Base-by-base conservation (phyloP, 2,113 vertebrate genomes). In the Rhea americana region DNA sequence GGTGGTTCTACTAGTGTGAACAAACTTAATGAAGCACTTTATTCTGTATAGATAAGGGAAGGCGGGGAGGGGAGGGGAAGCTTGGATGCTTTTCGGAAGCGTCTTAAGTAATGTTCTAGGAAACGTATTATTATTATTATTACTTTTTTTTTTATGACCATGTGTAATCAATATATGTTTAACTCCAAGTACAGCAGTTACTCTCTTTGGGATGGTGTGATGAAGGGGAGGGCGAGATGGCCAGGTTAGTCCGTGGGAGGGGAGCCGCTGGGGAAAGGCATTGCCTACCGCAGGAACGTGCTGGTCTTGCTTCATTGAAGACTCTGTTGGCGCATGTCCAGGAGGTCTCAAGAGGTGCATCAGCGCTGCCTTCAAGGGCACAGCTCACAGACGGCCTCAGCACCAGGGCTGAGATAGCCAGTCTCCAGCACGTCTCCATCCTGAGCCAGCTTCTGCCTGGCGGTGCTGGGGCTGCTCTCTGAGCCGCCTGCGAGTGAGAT, bases 21-120 rank as follows among this genome's bases (percentile, higher is more conserved):
- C 97, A 96, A 97, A 97, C 96, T 96, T 97, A 98, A 98, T 1
- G 50, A 98, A 98, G 98, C 98, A 98, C 98, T 98, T 98, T 98
- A 98, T 98, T 98, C 97, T 98, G 96, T 97, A 97, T 95, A 96
- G 97, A 95, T 68, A 89, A 93, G 96, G 95, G 83, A 92, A 83
- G 87, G 85, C 0, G 91, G 96, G 85, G 91, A 93, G 94, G 80
- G 79, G 81, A 82, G 84, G 90, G 90, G 81, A 82, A 93, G 89
- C 93, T 94, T 83, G 21, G 87, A 93, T 95, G 97, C 96, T 94
- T 96, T 88, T 92, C 92, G 1, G 90, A 89, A 97, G 82, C 74
- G 0, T 94, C 91, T 73, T 78, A 53, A 94, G 82, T 89, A 39
- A 91, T 86, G 87, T 85, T 94, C 87, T 95, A 95, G 96, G 91